phyloP scores from a whole-genome alignment of 2,888 invertebrate species.

The Acronicta aceris region DNA sequence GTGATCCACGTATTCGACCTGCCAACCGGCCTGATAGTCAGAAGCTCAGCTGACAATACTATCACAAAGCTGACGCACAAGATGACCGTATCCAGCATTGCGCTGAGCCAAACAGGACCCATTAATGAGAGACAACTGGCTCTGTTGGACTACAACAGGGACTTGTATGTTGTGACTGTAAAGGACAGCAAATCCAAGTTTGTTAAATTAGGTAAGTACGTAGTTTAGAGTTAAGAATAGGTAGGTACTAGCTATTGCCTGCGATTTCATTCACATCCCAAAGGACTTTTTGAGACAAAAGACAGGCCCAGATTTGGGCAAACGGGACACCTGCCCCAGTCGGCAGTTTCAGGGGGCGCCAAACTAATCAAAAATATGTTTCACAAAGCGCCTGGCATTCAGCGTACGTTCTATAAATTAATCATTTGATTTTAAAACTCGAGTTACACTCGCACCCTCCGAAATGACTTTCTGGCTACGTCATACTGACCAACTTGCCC shows the following conservation, averaged over 20 bases:
- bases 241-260: too few relatives aligned
- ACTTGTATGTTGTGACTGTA: constrained; percentile 94
- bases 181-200: constrained; percentile 91
- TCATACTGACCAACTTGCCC: not conserved
- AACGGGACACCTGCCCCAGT: too few relatives aligned
- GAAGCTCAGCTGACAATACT: constrained; percentile 92
- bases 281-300: too few relatives aligned
- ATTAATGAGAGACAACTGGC: constrained; percentile 95
- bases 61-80: constrained; percentile 93
- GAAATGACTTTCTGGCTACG: too few relatives aligned
- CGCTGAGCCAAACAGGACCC: constrained; percentile 95
- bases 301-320: too few relatives aligned
- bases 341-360: too few relatives aligned
- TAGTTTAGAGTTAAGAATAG: not conserved
- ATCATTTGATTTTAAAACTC: too few relatives aligned
- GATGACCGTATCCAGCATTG: constrained; percentile 94
- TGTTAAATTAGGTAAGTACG: constrained; percentile 91
- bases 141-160: constrained; percentile 96
- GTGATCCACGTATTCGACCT: constrained; percentile 96
- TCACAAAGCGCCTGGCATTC: too few relatives aligned
- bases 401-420: too few relatives aligned
- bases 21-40: constrained; percentile 90
- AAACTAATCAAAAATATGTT: too few relatives aligned
- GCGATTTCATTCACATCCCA: not conserved
- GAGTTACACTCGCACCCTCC: too few relatives aligned